Base-by-base conservation (phyloP, 1,140 invertebrate species). In the Zaprionus taronus region DNA sequence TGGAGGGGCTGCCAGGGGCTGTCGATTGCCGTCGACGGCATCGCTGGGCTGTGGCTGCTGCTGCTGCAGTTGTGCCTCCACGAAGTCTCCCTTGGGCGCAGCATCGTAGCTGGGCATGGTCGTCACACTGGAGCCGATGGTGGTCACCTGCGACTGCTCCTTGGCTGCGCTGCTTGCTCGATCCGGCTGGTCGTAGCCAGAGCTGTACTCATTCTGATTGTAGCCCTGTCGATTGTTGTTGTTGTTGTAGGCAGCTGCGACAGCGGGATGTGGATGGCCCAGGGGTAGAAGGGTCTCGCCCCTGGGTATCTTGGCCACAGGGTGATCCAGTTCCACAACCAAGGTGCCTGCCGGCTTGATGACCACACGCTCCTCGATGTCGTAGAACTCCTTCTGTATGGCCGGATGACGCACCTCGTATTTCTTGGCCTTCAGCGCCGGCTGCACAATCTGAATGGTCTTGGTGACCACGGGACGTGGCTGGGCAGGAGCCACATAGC, bases 321-420 rank as follows among this genome's bases (percentile, higher is more conserved):
- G 95, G 65, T 95, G 94, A 56, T 95, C 94, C 0, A 95, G 86
- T 75, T 95, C 95, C 1, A 95, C 93, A 5, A 95, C 93, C 28
- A 95, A 93, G 1, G 94, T 95, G 20, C 95, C 95, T 2, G 94
- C 95, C 3, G 95, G 95, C n/a, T 95, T 94, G 22, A 95, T 93
- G 6, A 95, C 93, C 9, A 95, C 93, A 26, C 94, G 93, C 81
- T 95, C 94, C 83, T 95, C 95, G 66, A 95, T 95, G 76, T 95
- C 95, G 82, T 95, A 95, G 91, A 95, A 95, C 81, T 95, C 94
- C 84, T 95, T 95, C 70, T 95, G 94, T 61, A 95, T 95, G 31
- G 95, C 95, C 71, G 95, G 95, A 55, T 95, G 94, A 68, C 95
- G 94, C 0, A 95, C 93, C 93, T 95, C 91, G 77, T 91, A 92